phyloP scores from a whole-genome alignment of 2,113 vertebrate genomes.

The Rhegmatorhina hoffmannsi region DNA sequence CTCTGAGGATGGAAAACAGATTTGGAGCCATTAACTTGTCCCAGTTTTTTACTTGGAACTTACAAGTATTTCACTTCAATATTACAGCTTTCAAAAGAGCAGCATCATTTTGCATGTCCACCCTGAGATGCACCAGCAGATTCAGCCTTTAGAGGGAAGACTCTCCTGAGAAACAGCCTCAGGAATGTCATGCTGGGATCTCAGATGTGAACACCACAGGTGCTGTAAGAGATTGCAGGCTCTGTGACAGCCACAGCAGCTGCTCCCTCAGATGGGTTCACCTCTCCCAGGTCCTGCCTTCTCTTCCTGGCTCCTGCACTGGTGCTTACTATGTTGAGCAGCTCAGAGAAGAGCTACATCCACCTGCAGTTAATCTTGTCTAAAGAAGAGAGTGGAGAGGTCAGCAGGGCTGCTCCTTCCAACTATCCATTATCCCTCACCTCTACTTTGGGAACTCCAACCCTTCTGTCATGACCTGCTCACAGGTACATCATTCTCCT shows the following conservation, averaged over 20 bases:
- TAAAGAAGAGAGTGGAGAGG: not conserved
- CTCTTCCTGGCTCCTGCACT: not conserved
- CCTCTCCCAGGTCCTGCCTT: not conserved
- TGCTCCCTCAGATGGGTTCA: not conserved
- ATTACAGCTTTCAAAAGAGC: not conserved
- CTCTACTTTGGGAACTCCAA: not conserved
- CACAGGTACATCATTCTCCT: not conserved
- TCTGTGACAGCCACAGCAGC: not conserved
- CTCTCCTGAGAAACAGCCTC: not conserved
- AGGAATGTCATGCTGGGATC: not conserved
- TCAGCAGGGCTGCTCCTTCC: not conserved
- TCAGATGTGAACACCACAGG: not conserved
- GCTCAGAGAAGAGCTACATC: not conserved
- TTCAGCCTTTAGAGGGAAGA: not conserved
- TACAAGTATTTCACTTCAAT: not conserved
- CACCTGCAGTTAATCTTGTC: not conserved
- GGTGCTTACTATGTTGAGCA: not conserved
- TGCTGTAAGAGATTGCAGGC: not conserved
- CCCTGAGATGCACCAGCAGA: not conserved
- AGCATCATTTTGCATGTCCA: no score
- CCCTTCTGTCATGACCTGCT: not conserved
- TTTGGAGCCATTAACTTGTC: not conserved
- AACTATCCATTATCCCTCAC: not conserved
- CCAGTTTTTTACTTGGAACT: not conserved
- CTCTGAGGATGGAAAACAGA: not conserved